These are phyloP conservation scores for Agrypnus murinus DNA, from an alignment of 2,888 invertebrate species.

Conservation along the genomic window DNA sequence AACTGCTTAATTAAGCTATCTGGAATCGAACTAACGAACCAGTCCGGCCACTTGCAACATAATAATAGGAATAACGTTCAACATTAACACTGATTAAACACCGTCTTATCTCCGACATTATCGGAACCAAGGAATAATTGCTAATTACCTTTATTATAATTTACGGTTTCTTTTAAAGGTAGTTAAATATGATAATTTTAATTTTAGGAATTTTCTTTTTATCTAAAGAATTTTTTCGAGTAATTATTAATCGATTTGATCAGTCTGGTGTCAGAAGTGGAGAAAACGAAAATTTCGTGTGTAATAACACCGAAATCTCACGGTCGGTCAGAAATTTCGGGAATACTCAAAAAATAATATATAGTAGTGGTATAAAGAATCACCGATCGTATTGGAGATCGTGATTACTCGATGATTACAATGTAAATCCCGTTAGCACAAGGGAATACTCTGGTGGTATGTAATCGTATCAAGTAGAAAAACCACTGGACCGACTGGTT, in stretches of 20 bases:
- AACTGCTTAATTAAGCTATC: constrained; percentile 50
- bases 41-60: constrained; percentile 45
- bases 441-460: constrained; percentile 25
- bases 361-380: too few relatives aligned
- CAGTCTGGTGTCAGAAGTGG: constrained; percentile 12
- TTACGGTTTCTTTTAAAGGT: constrained; percentile 34
- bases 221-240: too few relatives aligned
- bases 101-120: constrained; percentile 43
- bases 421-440: constrained; percentile 58
- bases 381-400: constrained; percentile 53
- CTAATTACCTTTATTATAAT: constrained; percentile 46
- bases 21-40: constrained; percentile 48
- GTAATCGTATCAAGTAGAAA: constrained; percentile 33
- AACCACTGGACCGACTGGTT: constrained; percentile 43
- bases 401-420: constrained; percentile 63
- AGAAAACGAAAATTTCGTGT: constrained; percentile 22
- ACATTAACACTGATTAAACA: constrained; percentile 51
- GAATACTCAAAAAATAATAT: constrained; percentile 49
- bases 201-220: too few relatives aligned
- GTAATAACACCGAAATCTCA: constrained; percentile 42
- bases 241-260: too few relatives aligned
- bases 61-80: constrained; percentile 49
- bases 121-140: constrained; percentile 43
- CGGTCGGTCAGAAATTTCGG: constrained; percentile 36
- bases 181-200: constrained; percentile 16